phyloP scores from a whole-genome alignment of 35 echinoderm and acorn worm species.

The Ptychodera flava region DNA sequence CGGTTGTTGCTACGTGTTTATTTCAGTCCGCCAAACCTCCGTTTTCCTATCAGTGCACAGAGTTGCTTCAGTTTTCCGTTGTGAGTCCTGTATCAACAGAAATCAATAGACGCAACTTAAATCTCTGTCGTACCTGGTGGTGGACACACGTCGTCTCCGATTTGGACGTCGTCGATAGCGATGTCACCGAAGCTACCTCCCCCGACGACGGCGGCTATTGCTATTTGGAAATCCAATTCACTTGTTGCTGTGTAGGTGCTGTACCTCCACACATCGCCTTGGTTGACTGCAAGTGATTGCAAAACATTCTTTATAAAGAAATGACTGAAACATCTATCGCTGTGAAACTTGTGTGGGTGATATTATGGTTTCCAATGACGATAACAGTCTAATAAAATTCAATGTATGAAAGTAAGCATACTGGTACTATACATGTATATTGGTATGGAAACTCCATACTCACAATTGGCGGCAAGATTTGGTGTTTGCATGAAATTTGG shows the following conservation, averaged over 20 bases:
- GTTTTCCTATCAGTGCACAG: no score
- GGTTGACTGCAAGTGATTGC: background rate
- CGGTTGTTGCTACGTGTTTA: no score
- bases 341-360: background rate
- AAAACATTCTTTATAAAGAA: background rate
- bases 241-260: background rate
- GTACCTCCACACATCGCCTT: background rate
- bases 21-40: no score
- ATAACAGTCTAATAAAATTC: background rate
- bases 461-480: no score
- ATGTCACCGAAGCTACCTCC: slow-evolving; percentile 45
- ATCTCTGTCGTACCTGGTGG: slow-evolving; percentile 8
- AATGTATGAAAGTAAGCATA: no score
- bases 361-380: background rate
- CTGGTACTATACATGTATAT: no score
- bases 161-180: slow-evolving; percentile 76
- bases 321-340: background rate
- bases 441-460: no score
- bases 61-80: no score
- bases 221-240: slow-evolving; percentile 7
- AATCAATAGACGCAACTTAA: no score
- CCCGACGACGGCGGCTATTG: background rate
- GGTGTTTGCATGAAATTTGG: no score
- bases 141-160: slow-evolving; percentile 45
- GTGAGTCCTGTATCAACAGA: no score